Evolutionary conservation across 1,140 invertebrate species (phyloP), one percentile per base, ranked within the genome.

Genomic region (Vollenhovia emeryi): DNA sequence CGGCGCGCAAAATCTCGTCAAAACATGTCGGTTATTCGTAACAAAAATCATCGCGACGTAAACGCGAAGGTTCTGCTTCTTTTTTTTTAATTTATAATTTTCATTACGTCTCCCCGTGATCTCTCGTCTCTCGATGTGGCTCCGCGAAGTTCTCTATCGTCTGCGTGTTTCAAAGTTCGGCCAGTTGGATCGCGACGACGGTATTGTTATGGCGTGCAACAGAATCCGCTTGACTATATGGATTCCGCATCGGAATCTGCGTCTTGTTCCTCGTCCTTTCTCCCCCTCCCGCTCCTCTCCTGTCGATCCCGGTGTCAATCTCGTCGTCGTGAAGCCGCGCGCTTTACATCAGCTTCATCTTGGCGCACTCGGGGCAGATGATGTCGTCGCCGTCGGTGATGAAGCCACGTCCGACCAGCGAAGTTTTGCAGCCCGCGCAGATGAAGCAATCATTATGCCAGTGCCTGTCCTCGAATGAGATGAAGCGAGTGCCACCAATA

Each of bases 361-460:
- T 99, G 93, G 99, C 99, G 96, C 99, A 99, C 93, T 99, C 99
- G 2, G 99, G 99, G 95, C 99, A 99, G 91, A 99, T 97, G 93
- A 99, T 99, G 94, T 99, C 98, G 84, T 97, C 97, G 7, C 96
- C 98, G 94, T 99, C 99, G 91, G 99, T 99, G 95, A 99, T 99
- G 96, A 99, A 99, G 85, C 99, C 99, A 93, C 98, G 98, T 84
- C 99, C 99, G 30, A 99, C 99, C 91, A 99, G 96, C 59, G 98
- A 99, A 62, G 97, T 97, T 93, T 98, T 97, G 96, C 99, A 99
- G 88, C 97, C 97, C 91, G 98, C 98, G 95, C 99, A 99, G 94
- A 98, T 98, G 96, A 99, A 99, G 96, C 99, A 99, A 95, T 99
- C 98, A 95, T 99, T 99, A 96, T 99, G 99, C 99, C 99, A 99